Conservation (phyloP, 2,797 vertebrate genomes). For the Ispidina lecontei region DNA sequence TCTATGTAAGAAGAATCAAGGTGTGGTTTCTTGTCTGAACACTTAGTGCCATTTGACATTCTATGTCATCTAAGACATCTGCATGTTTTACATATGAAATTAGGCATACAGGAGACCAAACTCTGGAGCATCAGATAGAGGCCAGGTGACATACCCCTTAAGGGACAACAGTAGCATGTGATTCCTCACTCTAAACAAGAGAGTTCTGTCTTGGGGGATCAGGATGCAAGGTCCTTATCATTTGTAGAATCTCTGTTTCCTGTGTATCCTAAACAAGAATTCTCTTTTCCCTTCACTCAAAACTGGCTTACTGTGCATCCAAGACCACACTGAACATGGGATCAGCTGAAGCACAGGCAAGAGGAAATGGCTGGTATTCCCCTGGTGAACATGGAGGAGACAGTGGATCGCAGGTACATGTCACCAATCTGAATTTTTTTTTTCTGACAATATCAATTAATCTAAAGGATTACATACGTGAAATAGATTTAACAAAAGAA, state of each 20-base stretch:
- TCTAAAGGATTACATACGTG: not conserved
- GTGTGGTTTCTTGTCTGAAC: not conserved
- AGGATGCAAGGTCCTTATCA: not conserved
- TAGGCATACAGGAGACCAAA: not conserved
- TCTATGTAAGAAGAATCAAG: not conserved
- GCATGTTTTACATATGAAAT: not conserved
- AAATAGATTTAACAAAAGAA: not conserved
- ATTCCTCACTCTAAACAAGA: not conserved
- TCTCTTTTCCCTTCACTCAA: not conserved
- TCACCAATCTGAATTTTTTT: not conserved
- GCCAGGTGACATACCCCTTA: not conserved
- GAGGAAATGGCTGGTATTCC: not conserved
- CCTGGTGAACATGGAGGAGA: not conserved
- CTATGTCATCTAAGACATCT: not conserved
- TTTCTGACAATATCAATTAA: not conserved
- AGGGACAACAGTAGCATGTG: not conserved
- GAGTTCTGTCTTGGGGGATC: rapidly evolving
- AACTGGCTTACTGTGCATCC: not conserved
- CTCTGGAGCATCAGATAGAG: not conserved
- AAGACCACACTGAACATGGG: not conserved
- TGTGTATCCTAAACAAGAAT: not conserved
- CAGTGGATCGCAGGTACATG: not conserved
- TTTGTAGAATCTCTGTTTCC: not conserved
- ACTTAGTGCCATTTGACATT: not conserved
- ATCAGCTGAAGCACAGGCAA: not conserved